Percentiles rank a stretch among this genome's conserved stretches.
phyloP scores from a whole-genome alignment of 1,140 invertebrate genomes.

The Acromyrmex echinatior region DNA sequence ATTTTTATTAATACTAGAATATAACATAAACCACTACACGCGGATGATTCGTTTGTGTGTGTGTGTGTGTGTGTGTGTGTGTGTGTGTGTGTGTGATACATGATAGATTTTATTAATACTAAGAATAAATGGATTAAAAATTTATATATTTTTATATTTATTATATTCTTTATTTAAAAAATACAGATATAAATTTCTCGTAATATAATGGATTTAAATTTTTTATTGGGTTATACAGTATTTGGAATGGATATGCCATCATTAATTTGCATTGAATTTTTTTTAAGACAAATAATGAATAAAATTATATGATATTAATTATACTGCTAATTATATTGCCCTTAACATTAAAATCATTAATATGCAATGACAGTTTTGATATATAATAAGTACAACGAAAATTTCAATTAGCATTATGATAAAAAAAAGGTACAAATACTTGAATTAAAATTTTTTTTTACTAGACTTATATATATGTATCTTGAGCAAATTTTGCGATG shows the following conservation, averaged over 20 bases:
- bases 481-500: neutral
- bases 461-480: neutral
- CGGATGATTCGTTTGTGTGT: neutral
- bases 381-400: neutral
- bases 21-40: neutral
- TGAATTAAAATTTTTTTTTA: neutral
- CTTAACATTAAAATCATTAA: slow-evolving; percentile 2
- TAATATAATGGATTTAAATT: neutral
- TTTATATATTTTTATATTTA: neutral
- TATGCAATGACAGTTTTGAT: neutral
- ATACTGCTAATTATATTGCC: neutral
- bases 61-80: no score
- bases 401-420: neutral
- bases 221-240: neutral
- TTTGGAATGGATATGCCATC: neutral
- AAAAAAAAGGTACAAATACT: neutral
- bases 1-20: neutral
- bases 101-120: neutral
- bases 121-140: neutral
- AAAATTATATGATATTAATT: neutral
- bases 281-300: neutral
- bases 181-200: neutral
- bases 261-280: neutral
- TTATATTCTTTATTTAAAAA: no score
- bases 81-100: no score